These are phyloP conservation scores for Halichoerus grypus DNA, from an alignment of 2,113 vertebrate species.

Conservation along the genomic window DNA sequence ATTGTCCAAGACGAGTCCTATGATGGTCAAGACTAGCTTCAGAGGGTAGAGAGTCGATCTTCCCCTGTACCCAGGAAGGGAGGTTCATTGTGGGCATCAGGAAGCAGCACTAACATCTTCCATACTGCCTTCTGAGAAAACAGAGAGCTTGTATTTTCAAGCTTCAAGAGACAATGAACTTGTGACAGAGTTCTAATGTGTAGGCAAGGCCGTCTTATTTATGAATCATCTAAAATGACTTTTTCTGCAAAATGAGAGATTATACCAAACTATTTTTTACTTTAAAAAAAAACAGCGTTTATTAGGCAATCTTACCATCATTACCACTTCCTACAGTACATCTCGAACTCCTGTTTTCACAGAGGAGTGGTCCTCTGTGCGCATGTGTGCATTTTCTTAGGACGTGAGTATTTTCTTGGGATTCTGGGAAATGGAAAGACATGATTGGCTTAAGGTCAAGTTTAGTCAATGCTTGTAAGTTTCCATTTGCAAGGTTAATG, in stretches of 20 bases:
- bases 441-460: constrained; percentile 68
- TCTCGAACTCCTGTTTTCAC: background rate
- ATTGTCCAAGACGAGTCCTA: background rate
- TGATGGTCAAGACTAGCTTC: background rate
- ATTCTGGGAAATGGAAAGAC: background rate
- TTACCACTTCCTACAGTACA: background rate
- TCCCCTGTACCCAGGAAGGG: background rate
- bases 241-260: background rate
- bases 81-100: background rate
- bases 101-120: background rate
- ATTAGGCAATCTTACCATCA: constrained; percentile 28
- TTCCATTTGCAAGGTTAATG: constrained; percentile 75
- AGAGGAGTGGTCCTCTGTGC: background rate
- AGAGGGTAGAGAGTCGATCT: background rate
- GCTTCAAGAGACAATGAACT: background rate
- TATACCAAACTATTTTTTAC: background rate
- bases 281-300: background rate
- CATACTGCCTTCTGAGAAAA: background rate
- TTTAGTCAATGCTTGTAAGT: constrained; percentile 71
- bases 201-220: background rate
- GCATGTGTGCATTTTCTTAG: background rate
- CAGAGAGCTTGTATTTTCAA: constrained; percentile 14
- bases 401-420: background rate
- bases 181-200: background rate
- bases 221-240: constrained; percentile 26